These are phyloP conservation scores for Halcyon senegalensis DNA, from an alignment of 2,113 vertebrate genomes.

Conservation along the genomic window DNA sequence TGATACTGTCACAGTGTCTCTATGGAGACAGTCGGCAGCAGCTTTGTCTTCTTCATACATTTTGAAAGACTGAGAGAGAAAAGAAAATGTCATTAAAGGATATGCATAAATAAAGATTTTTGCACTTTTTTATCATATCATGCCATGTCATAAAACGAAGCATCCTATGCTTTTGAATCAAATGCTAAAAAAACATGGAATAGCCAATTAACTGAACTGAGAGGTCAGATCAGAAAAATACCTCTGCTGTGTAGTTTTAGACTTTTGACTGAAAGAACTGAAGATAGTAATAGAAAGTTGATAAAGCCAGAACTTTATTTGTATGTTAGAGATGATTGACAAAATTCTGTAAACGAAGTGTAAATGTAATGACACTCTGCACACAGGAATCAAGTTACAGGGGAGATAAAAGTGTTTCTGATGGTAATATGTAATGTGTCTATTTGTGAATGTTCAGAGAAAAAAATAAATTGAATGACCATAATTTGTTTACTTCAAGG, in stretches of 20 bases:
- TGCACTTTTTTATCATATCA: neutral
- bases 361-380: neutral
- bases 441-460: neutral
- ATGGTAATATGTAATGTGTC: neutral
- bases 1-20: conserved; percentile 42
- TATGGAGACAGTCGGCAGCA: conserved; percentile 40
- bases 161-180: neutral
- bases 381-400: neutral
- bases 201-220: neutral
- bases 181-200: neutral
- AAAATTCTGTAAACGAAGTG: neutral
- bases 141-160: neutral
- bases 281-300: neutral
- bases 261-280: neutral
- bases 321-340: neutral
- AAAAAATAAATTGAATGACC: neutral
- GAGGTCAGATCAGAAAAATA: neutral
- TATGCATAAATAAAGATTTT: neutral
- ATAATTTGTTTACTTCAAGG: neutral
- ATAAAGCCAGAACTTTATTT: neutral
- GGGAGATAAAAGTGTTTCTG: neutral
- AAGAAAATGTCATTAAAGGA: neutral
- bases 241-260: neutral
- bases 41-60: conserved; percentile 22
- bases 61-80: neutral